Conservation (phyloP, 2,113 vertebrate genomes). For the Lates calcarifer region DNA sequence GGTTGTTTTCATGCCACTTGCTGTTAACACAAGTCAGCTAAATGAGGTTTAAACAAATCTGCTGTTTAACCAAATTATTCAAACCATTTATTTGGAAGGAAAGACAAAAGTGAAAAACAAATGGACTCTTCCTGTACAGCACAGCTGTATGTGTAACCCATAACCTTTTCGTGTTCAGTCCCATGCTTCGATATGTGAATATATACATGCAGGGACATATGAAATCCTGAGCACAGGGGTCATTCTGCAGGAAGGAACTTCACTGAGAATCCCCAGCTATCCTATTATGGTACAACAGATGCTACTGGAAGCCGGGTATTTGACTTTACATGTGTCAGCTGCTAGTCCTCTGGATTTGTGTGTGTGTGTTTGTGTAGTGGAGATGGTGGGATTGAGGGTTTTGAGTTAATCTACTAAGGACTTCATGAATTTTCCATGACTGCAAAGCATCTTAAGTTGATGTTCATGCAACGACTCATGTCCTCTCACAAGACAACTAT, state of each 20-base stretch:
- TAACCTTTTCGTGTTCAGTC: neutral
- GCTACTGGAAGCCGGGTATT: neutral
- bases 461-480: neutral
- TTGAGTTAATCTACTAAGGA: neutral
- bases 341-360: neutral
- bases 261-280: neutral
- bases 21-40: neutral
- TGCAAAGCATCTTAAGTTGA: neutral
- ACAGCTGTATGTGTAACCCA: neutral
- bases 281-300: neutral
- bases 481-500: neutral
- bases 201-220: neutral
- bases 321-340: neutral
- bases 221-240: neutral
- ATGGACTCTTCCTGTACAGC: neutral
- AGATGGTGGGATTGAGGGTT: neutral
- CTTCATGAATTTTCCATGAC: conserved; percentile 22
- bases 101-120: conserved; percentile 8
- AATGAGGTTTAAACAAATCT: neutral
- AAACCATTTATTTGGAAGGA: neutral
- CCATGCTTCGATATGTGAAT: neutral
- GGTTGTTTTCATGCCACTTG: conserved; percentile 31
- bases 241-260: neutral
- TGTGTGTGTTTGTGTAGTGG: neutral
- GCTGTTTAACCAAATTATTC: no score